Conservation (phyloP, 2,888 invertebrate genomes). For the Lasiommata megera region DNA sequence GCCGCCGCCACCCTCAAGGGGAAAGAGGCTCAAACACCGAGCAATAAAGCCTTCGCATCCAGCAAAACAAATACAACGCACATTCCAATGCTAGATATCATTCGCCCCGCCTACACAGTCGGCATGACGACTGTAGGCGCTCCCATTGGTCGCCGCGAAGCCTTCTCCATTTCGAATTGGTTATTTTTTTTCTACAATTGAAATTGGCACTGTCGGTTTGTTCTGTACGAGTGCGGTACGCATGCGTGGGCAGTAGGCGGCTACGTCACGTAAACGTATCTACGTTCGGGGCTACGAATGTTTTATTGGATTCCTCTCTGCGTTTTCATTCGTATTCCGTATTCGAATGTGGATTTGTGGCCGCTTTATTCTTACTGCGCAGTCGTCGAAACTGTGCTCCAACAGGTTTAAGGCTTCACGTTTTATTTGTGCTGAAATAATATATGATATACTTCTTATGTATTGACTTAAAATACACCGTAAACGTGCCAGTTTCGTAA, state of each 20-base stretch:
- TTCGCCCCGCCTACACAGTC: slow-evolving; percentile 79
- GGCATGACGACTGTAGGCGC: slow-evolving; percentile 78
- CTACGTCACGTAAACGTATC: slow-evolving; percentile 77
- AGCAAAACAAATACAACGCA: slow-evolving; percentile 79
- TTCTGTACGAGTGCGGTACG: slow-evolving; percentile 64
- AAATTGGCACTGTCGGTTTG: slow-evolving; percentile 77
- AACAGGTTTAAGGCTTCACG: background rate
- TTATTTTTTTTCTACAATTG: slow-evolving; percentile 80
- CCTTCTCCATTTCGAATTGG: slow-evolving; percentile 80
- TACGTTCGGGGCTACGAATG: slow-evolving; percentile 73
- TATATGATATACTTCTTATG: no score
- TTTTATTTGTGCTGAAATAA: background rate
- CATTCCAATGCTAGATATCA: slow-evolving; percentile 83
- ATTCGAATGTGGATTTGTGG: slow-evolving; percentile 69
- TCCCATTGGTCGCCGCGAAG: slow-evolving; percentile 77
- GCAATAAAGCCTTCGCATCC: slow-evolving; percentile 78
- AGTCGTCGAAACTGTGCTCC: slow-evolving; percentile 47
- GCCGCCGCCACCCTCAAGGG: slow-evolving; percentile 69
- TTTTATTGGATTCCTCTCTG: slow-evolving; percentile 77
- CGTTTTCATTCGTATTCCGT: slow-evolving; percentile 71
- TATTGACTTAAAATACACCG: no score
- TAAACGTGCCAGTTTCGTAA: no score
- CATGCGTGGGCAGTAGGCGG: slow-evolving; percentile 69
- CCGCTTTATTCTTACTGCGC: slow-evolving; percentile 56
- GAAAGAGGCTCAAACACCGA: slow-evolving; percentile 76